Percentiles rank a stretch among this genome's conserved stretches.
Evolutionary conservation across 2,113 vertebrate species (phyloP).

Genomic region (Tretioscincus oriximinensis): DNA sequence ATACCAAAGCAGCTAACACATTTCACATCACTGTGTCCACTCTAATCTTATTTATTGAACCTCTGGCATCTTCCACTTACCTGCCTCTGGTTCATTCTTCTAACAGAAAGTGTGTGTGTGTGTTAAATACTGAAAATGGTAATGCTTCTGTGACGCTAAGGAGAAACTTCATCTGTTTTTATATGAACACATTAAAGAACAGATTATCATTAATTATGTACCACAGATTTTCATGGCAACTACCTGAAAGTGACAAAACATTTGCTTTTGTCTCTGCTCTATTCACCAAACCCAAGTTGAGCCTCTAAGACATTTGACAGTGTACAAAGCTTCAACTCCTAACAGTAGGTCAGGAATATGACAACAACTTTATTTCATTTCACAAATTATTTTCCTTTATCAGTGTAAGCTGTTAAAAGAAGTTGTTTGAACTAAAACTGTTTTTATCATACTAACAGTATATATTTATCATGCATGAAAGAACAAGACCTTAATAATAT

Average conservation of each 20-base stretch:
- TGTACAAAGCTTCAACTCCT: constrained; percentile 73
- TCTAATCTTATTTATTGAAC: constrained; percentile 70
- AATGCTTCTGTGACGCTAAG: constrained; percentile 63
- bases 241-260: constrained; percentile 75
- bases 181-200: constrained; percentile 69
- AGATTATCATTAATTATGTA: constrained; percentile 77
- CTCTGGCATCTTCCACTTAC: constrained; percentile 69
- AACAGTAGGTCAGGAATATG: constrained; percentile 68
- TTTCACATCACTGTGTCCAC: constrained; percentile 61
- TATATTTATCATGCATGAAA: constrained; percentile 68
- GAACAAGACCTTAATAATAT: constrained; percentile 64
- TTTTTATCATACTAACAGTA: constrained; percentile 67
- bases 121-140: constrained; percentile 49
- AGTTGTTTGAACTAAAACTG: constrained; percentile 72
- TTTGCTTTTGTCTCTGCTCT: constrained; percentile 79
- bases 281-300: constrained; percentile 73
- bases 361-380: constrained; percentile 70
- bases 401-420: constrained; percentile 70
- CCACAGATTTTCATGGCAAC: constrained; percentile 73
- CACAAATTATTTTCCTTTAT: constrained; percentile 68
- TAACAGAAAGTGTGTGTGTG: constrained; percentile 57
- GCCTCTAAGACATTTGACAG: constrained; percentile 69
- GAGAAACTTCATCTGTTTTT: constrained; percentile 64
- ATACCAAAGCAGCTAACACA: constrained; percentile 57
- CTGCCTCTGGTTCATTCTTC: constrained; percentile 60